Base-by-base conservation (phyloP, 2,113 vertebrate species). In the Australoheros scitulus region DNA sequence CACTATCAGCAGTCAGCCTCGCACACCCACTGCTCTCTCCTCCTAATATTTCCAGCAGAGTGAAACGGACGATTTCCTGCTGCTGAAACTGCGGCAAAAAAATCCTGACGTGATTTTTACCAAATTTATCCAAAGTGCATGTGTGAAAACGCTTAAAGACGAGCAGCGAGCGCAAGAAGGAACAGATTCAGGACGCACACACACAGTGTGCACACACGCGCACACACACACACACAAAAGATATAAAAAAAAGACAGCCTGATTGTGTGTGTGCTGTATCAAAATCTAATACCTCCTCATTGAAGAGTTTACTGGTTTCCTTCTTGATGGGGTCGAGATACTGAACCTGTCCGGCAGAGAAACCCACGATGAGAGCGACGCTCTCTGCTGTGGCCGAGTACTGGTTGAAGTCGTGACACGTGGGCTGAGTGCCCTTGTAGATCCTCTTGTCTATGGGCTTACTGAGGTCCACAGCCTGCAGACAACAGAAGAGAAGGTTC, bases 401-500 rank as follows among this genome's bases (percentile, higher is more conserved):
- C 94, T 98, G 97, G 93, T 98, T 98, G 91, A 98, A 98, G 91
- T 98, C 97, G 1, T 98, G 97, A 85, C 97, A 98, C 0, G 97
- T 97, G 1, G 97, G 97, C 93, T 97, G 97, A 0, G 97, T 97
- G 50, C 97, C 97, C 88, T 98, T 97, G 89, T 98, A 98, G 75
- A 98, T 97, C 11, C 97, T 95, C 86, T 97, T 98, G 94, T 98
- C 97, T 4, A 98, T 97, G 11, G 97, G 97, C 32, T 97, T 97
- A 68, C 97, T 97, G 90, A 98, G 96, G 90, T 98, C 97, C 24
- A 97, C 97, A 0, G 96, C 95, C 97, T 98, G 93, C 82, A 60
- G 56, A 52, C 68, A 64, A 83, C 20, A 64, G 22, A 52, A 72
- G 11, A 57, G 14, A 77, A n/a, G 15, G 24, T 32, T 56, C 29